phyloP scores from a whole-genome alignment of 2,888 invertebrate genomes.

The Perdita meconis region DNA sequence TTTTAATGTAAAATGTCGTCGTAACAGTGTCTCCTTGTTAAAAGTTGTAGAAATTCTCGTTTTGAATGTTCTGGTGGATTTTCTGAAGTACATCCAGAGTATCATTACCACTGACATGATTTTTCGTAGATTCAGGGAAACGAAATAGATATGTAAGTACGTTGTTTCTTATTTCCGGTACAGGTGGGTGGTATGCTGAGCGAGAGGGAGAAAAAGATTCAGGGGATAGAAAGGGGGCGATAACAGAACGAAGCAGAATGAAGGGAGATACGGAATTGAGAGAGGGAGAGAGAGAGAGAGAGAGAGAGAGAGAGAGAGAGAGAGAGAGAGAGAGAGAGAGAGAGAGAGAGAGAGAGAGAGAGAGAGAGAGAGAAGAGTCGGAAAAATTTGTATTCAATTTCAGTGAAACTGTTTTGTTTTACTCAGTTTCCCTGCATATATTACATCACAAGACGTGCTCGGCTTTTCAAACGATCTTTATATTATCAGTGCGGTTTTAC shows the following conservation, averaged over 20 bases:
- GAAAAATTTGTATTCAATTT: constrained; percentile 80
- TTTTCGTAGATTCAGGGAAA: constrained; percentile 66
- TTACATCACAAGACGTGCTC: constrained; percentile 73
- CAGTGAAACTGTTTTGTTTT: constrained; percentile 76
- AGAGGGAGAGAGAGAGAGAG: constrained; percentile 19
- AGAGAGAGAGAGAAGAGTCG: too few relatives aligned
- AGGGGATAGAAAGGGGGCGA: too few relatives aligned
- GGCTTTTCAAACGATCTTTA: constrained; percentile 72
- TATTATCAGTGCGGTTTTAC: constrained; percentile 75
- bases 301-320: constrained; percentile 23
- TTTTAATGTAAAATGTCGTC: too few relatives aligned
- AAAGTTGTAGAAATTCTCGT: too few relatives aligned
- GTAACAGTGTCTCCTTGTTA: too few relatives aligned
- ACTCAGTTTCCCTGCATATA: constrained; percentile 73
- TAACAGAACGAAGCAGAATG: background rate
- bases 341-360: too few relatives aligned
- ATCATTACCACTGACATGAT: constrained; percentile 71
- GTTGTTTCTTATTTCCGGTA: constrained; percentile 65
- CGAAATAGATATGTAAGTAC: constrained; percentile 31
- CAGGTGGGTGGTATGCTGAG: constrained; percentile 7
- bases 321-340: constrained; percentile 14
- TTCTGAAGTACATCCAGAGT: constrained; percentile 67
- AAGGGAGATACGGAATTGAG: constrained; percentile 1
- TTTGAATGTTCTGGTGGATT: constrained; percentile 20
- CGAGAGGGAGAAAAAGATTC: constrained; percentile 30